Percentiles rank a stretch among this genome's conserved stretches.
Evolutionary conservation across 2,888 invertebrate genomes (phyloP).

Genomic region (Hirtodrosophila alboralis): DNA sequence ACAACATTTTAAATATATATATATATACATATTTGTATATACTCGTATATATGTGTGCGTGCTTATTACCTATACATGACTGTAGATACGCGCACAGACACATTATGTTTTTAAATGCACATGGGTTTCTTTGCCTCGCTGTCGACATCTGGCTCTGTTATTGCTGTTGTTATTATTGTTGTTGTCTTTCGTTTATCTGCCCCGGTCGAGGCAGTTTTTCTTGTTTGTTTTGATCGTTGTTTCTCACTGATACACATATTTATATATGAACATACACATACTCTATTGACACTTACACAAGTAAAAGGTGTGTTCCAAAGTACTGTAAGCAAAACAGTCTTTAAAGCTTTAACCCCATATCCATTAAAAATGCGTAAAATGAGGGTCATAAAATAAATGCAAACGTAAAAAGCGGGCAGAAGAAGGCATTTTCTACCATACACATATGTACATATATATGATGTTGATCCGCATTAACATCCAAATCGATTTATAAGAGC

Average conservation of each 20-base stretch:
- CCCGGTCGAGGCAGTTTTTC: conserved; percentile 59
- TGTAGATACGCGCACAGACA: conserved; percentile 14
- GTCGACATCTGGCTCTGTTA: conserved; percentile 40
- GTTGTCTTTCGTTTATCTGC: conserved; percentile 34
- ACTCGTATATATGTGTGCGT: neutral
- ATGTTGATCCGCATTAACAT: too few species aligned
- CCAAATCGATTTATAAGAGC: too few species aligned
- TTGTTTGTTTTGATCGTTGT: conserved; percentile 71
- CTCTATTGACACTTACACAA: conserved; percentile 4
- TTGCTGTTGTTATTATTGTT: conserved; percentile 29
- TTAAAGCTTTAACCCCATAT: too few species aligned
- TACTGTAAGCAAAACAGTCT: too few species aligned
- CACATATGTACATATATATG: too few species aligned
- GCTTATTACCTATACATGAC: neutral
- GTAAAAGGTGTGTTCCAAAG: conserved; percentile 6
- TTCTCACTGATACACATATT: conserved; percentile 42
- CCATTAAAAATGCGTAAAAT: too few species aligned
- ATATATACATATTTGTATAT: neutral
- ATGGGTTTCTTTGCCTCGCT: conserved; percentile 31
- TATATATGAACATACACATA: neutral
- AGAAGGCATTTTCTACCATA: too few species aligned
- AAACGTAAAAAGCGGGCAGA: too few species aligned
- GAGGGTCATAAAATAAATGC: too few species aligned
- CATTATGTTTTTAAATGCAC: conserved; percentile 33
- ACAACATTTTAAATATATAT: conserved; percentile 29